phyloP scores from a whole-genome alignment of 2,797 vertebrate genomes.

The Gephyroberyx darwinii region DNA sequence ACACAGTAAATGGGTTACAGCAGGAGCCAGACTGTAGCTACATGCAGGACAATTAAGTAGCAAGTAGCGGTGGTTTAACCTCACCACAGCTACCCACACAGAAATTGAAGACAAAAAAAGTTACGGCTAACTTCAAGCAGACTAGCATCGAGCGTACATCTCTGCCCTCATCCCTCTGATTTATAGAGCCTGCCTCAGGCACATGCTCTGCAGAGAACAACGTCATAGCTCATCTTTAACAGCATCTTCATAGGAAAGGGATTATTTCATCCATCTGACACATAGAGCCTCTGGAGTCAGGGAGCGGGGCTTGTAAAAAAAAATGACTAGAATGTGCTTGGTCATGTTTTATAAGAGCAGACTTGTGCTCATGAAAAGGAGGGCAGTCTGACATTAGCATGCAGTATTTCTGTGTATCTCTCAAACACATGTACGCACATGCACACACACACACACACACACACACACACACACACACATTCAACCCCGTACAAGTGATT shows the following conservation, averaged over 20 bases:
- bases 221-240: slow-evolving; percentile 39
- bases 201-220: slow-evolving; percentile 4
- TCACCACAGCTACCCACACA: slow-evolving; percentile 29
- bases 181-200: slow-evolving; percentile 37
- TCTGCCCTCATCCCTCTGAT: slow-evolving; percentile 44
- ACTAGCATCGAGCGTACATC: neutral
- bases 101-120: slow-evolving; percentile 16
- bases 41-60: slow-evolving; percentile 58
- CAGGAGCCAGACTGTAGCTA: slow-evolving; percentile 67
- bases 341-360: slow-evolving; percentile 32
- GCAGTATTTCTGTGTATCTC: neutral
- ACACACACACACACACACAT: neutral
- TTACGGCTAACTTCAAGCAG: slow-evolving; percentile 25
- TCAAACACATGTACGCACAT: neutral
- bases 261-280: slow-evolving; percentile 44
- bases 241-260: slow-evolving; percentile 38
- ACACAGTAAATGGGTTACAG: slow-evolving; percentile 11
- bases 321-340: slow-evolving; percentile 37
- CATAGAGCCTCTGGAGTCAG: neutral
- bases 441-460: neutral
- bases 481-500: neutral
- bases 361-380: slow-evolving; percentile 16
- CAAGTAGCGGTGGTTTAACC: slow-evolving; percentile 13
- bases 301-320: slow-evolving; percentile 10
- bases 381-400: slow-evolving; percentile 1